Conservation (phyloP, 2,888 invertebrate genomes). For the Zaprionus obscuricornis region DNA sequence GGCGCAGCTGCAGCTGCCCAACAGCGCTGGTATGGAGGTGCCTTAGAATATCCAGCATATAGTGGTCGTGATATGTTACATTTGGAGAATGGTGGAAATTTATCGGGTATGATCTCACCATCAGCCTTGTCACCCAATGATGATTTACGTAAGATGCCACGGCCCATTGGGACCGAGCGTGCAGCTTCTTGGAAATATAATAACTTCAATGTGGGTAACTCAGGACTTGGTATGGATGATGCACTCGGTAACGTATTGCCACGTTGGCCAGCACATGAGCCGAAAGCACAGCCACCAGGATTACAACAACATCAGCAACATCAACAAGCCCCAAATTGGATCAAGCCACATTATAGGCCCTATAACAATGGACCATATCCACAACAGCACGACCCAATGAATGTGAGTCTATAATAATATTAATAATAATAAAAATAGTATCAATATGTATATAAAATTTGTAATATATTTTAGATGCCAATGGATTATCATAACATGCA, state of each 20-base stretch:
- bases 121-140: slow-evolving; percentile 84
- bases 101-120: slow-evolving; percentile 80
- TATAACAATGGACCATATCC: slow-evolving; percentile 73
- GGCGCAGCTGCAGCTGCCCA: slow-evolving; percentile 52
- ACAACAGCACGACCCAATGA: slow-evolving; percentile 79
- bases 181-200: slow-evolving; percentile 83
- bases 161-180: slow-evolving; percentile 93
- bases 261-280: slow-evolving; percentile 63
- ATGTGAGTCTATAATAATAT: slow-evolving; percentile 44
- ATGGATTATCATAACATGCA: slow-evolving; percentile 82
- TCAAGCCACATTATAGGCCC: slow-evolving; percentile 71
- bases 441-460: not conserved
- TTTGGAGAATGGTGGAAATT: slow-evolving; percentile 80
- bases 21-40: slow-evolving; percentile 74
- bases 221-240: slow-evolving; percentile 66
- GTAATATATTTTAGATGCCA: slow-evolving; percentile 65
- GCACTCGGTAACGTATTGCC: slow-evolving; percentile 45
- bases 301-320: slow-evolving; percentile 48
- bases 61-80: slow-evolving; percentile 79
- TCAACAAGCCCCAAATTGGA: slow-evolving; percentile 64
- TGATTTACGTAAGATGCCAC: slow-evolving; percentile 84
- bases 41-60: slow-evolving; percentile 71
- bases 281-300: slow-evolving; percentile 62
- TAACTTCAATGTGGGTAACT: slow-evolving; percentile 74
- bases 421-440: not conserved